phyloP scores from a whole-genome alignment of 2,888 invertebrate species.

The Ornithoptera alexandrae region DNA sequence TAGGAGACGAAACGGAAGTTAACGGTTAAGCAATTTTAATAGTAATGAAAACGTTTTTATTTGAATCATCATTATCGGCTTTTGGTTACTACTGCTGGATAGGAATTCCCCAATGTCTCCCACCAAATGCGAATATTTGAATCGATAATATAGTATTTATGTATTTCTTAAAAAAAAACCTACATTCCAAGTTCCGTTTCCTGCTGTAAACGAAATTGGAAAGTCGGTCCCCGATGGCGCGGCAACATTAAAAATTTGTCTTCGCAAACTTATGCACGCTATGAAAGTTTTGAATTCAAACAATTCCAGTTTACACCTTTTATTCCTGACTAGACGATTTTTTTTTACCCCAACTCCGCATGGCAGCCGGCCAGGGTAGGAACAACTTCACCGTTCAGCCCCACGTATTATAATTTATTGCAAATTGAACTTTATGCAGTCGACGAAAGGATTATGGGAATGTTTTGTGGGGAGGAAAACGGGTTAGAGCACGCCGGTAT shows the following conservation, averaged over 20 bases:
- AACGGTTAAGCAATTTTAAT: too few species aligned
- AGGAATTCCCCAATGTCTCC: too few species aligned
- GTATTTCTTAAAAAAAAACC: too few species aligned
- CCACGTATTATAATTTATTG: constrained; percentile 23
- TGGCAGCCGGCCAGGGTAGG: constrained; percentile 65
- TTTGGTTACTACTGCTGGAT: too few species aligned
- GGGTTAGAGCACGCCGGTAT: constrained; percentile 49
- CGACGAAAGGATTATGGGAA: constrained; percentile 36
- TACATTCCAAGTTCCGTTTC: constrained; percentile 24
- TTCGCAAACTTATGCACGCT: constrained; percentile 45
- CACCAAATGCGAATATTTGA: too few species aligned
- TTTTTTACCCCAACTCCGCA: constrained; percentile 50
- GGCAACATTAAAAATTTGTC: constrained; percentile 43
- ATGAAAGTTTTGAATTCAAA: constrained; percentile 58
- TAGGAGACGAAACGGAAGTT: too few species aligned
- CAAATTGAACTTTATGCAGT: constrained; percentile 41
- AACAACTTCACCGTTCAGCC: constrained; percentile 38
- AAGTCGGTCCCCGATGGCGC: constrained; percentile 35
- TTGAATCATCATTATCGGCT: too few species aligned
- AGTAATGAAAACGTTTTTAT: too few species aligned
- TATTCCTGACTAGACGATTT: constrained; percentile 59
- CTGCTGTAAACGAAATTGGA: constrained; percentile 27
- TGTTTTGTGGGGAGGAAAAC: constrained; percentile 33
- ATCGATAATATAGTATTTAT: too few species aligned
- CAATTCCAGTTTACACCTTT: constrained; percentile 64